phyloP scores from a whole-genome alignment of 2,113 vertebrate species.

The Urocynchramus pylzowi region DNA sequence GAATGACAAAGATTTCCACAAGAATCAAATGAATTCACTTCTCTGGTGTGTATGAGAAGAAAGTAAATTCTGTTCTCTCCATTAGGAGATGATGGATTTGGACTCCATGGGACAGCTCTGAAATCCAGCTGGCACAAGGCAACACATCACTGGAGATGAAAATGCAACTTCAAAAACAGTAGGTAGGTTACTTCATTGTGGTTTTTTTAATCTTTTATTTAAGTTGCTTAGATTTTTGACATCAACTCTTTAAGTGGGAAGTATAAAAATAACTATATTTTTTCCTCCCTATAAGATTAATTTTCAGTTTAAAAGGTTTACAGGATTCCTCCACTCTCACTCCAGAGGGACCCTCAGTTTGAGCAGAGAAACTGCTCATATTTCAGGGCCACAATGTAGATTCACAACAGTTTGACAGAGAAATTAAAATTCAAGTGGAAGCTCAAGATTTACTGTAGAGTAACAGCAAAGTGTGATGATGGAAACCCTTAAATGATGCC shows the following conservation, averaged over 20 bases:
- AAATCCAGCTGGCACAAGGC: neutral
- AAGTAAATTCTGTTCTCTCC: rapidly evolving
- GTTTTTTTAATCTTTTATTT: neutral
- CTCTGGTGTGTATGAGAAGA: neutral
- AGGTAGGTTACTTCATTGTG: neutral
- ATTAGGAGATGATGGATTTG: neutral
- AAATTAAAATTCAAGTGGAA: neutral
- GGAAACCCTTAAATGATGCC: neutral
- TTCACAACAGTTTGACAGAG: neutral
- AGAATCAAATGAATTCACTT: neutral
- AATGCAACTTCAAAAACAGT: neutral
- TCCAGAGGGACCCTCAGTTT: neutral
- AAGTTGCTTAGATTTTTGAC: neutral
- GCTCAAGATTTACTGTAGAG: neutral
- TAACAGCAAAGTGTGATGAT: neutral
- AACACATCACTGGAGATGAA: neutral
- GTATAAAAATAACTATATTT: rapidly evolving
- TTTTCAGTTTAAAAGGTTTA: neutral
- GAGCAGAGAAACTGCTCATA: rapidly evolving
- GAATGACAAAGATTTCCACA: neutral
- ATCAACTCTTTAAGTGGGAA: neutral
- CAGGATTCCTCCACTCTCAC: neutral
- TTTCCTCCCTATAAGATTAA: neutral
- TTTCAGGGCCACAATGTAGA: neutral
- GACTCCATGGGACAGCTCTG: neutral